Evolutionary conservation across 2,888 invertebrate species (phyloP).

Genomic region (Exocentrus adspersus): DNA sequence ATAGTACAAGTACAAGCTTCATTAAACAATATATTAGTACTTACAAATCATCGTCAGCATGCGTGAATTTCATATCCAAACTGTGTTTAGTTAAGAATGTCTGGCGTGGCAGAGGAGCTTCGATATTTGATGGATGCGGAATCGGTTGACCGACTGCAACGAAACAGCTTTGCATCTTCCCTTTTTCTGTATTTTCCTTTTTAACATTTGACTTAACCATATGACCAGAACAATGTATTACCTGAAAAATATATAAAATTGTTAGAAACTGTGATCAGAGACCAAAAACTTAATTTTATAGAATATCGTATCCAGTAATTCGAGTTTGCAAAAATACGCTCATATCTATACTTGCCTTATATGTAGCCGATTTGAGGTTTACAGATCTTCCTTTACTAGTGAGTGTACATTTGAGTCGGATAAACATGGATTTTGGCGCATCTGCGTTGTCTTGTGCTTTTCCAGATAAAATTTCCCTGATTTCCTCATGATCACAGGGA

Average conservation of each 20-base stretch:
- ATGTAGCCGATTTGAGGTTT: constrained; percentile 94
- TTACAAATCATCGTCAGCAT: constrained; percentile 89
- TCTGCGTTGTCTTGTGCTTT: constrained; percentile 63
- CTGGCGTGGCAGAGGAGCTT: constrained; percentile 86
- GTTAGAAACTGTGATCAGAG: too few relatives aligned
- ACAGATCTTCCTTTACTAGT: constrained; percentile 95
- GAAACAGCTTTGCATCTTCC: constrained; percentile 65
- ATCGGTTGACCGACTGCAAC: constrained; percentile 84
- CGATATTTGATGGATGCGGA: constrained; percentile 91
- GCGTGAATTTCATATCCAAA: constrained; percentile 94
- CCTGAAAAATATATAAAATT: constrained; percentile 67
- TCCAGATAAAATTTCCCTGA: constrained; percentile 71
- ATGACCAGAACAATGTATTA: constrained; percentile 88
- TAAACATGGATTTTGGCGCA: constrained; percentile 72
- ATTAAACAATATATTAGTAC: too few relatives aligned
- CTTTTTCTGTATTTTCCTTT: constrained; percentile 53
- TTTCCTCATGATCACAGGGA: constrained; percentile 94
- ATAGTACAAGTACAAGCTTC: too few relatives aligned
- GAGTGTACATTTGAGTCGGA: constrained; percentile 93
- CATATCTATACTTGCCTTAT: constrained; percentile 84
- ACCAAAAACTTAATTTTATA: too few relatives aligned
- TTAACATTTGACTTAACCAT: constrained; percentile 64
- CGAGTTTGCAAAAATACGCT: too few relatives aligned
- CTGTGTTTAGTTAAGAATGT: constrained; percentile 93
- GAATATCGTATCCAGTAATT: too few relatives aligned